phyloP scores from a whole-genome alignment of 2,888 invertebrate species.

The Entomobrya multifasciata region DNA sequence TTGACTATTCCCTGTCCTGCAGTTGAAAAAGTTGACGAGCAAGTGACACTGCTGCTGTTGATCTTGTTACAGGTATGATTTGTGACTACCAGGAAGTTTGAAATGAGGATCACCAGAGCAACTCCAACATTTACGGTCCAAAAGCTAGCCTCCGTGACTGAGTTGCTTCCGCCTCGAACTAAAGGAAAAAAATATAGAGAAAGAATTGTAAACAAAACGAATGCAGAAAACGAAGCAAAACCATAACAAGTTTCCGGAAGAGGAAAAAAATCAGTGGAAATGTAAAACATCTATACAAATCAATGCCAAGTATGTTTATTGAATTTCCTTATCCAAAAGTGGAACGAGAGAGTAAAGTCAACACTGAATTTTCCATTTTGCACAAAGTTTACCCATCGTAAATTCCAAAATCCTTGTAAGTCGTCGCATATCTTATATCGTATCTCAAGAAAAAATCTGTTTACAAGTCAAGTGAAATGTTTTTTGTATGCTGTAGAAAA shows the following conservation, averaged over 20 bases:
- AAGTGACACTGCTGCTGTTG: background rate
- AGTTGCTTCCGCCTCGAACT: conserved; percentile 64
- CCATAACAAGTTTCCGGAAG: background rate
- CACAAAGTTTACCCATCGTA: background rate
- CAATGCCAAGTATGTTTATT: background rate
- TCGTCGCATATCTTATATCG: background rate
- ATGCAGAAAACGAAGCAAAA: background rate
- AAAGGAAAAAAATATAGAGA: background rate
- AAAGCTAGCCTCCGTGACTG: conserved; percentile 35
- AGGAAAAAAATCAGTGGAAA: background rate
- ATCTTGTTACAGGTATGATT: conserved; percentile 58
- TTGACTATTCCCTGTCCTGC: background rate
- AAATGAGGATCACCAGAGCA: conserved; percentile 49
- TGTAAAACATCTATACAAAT: background rate
- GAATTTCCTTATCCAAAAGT: background rate
- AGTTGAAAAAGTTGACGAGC: background rate
- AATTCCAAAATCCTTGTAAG: background rate
- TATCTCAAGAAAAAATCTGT: background rate
- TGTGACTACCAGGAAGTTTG: conserved; percentile 46
- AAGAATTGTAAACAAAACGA: background rate
- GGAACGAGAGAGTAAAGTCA: conserved; percentile 24
- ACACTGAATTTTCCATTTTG: background rate
- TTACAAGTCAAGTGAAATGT: background rate
- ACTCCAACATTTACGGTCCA: conserved; percentile 61
- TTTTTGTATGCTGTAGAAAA: too few relatives aligned